A percentile compares a stretch with the other conserved stretches of the same genome.
These are phyloP conservation scores for Camelus bactrianus DNA, from an alignment of 2,113 vertebrate genomes.

Conservation along the genomic window DNA sequence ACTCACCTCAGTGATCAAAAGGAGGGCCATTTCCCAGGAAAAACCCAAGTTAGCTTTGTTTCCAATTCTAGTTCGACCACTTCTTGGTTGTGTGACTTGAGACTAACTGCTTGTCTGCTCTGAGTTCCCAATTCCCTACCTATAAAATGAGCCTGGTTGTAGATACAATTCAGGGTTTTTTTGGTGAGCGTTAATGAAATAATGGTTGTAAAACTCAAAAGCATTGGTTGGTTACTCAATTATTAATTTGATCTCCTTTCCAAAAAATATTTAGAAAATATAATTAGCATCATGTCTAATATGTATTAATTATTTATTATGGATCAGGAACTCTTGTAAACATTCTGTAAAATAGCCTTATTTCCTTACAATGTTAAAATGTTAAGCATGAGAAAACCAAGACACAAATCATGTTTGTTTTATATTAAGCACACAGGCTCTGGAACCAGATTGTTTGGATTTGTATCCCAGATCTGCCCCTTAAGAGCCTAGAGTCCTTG, in stretches of 20 bases:
- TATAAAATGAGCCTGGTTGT: neutral
- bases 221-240: neutral
- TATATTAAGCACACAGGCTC: rapidly evolving
- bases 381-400: neutral
- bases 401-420: neutral
- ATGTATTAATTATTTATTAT: neutral
- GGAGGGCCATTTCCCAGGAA: neutral
- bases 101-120: neutral
- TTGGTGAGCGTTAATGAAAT: neutral
- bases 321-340: neutral
- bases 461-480: neutral
- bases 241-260: neutral
- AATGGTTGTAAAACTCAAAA: neutral
- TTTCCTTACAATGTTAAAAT: slow-evolving; percentile 11
- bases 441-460: neutral
- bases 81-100: neutral
- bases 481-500: neutral
- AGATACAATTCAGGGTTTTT: neutral
- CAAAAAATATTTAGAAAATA: neutral
- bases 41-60: neutral
- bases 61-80: neutral
- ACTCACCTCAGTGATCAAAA: neutral
- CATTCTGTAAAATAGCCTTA: neutral
- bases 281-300: neutral
- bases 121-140: neutral